phyloP scores from a whole-genome alignment of 2,113 vertebrate genomes.

The Talpa occidentalis region DNA sequence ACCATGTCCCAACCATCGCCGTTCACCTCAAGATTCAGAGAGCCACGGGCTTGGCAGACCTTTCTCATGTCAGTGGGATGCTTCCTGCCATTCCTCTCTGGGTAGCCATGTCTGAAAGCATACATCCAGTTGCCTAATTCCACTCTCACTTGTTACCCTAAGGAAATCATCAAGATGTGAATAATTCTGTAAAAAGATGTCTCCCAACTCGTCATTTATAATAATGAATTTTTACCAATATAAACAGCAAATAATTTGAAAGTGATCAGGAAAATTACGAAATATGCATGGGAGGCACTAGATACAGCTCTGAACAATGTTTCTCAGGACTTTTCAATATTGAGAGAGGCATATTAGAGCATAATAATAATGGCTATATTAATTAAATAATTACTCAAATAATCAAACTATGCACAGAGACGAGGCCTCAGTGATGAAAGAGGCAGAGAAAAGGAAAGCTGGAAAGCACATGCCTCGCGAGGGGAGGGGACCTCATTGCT shows the following conservation, averaged over 20 bases:
- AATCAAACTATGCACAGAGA: too few species aligned
- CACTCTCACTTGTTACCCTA: background rate
- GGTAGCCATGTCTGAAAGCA: background rate
- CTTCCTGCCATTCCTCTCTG: too few species aligned
- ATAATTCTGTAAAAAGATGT: background rate
- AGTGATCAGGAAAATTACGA: background rate
- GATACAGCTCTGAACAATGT: background rate
- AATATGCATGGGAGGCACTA: background rate
- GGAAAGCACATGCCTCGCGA: background rate
- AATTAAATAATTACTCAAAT: background rate
- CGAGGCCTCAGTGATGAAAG: background rate
- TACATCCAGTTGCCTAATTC: background rate
- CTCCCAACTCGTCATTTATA: background rate
- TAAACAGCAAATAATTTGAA: background rate
- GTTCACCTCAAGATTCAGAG: background rate
- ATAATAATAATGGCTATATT: background rate
- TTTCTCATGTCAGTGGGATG: accelerated
- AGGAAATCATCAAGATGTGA: background rate
- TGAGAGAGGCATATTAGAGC: background rate
- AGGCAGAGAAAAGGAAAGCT: background rate
- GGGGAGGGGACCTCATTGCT: too few species aligned
- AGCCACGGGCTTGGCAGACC: background rate
- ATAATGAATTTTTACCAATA: background rate
- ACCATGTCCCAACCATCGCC: too few species aligned
- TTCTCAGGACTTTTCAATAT: background rate